Conservation (phyloP, 2,888 invertebrate species). For the Drosophila merina region DNA sequence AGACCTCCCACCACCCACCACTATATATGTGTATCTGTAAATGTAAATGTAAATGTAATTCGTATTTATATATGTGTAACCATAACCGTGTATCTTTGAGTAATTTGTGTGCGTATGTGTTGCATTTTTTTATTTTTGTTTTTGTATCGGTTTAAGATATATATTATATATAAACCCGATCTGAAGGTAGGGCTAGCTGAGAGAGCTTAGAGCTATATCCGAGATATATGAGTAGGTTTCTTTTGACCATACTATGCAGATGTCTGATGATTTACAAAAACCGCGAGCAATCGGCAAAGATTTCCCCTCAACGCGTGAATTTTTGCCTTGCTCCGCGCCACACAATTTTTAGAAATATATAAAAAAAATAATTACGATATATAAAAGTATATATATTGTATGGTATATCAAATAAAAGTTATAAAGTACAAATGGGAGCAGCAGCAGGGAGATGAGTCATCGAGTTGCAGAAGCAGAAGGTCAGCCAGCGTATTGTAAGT, state of each 20-base stretch:
- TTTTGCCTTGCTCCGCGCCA: constrained; percentile 56
- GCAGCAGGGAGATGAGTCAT: constrained; percentile 35
- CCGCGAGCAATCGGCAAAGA: constrained; percentile 61
- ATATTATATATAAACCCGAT: not conserved
- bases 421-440: constrained; percentile 15
- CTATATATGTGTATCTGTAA: constrained; percentile 4
- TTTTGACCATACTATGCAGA: constrained; percentile 84
- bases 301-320: constrained; percentile 45
- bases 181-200: not conserved
- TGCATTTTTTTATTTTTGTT: constrained; percentile 20
- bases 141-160: constrained; percentile 1
- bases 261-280: constrained; percentile 81
- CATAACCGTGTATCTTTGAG: constrained; percentile 22
- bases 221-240: constrained; percentile 61
- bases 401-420: not conserved
- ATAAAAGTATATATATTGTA: constrained; percentile 5
- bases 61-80: constrained; percentile 11
- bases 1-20: not conserved
- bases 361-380: constrained; percentile 8
- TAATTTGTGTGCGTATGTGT: constrained; percentile 40
- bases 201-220: constrained; percentile 4
- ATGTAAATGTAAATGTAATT: constrained; percentile 15
- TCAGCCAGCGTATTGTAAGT: constrained; percentile 41
- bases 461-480: constrained; percentile 13
- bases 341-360: constrained; percentile 3